Conservation (phyloP, 1,140 invertebrate species). For the Phenacoccus solenopsis region DNA sequence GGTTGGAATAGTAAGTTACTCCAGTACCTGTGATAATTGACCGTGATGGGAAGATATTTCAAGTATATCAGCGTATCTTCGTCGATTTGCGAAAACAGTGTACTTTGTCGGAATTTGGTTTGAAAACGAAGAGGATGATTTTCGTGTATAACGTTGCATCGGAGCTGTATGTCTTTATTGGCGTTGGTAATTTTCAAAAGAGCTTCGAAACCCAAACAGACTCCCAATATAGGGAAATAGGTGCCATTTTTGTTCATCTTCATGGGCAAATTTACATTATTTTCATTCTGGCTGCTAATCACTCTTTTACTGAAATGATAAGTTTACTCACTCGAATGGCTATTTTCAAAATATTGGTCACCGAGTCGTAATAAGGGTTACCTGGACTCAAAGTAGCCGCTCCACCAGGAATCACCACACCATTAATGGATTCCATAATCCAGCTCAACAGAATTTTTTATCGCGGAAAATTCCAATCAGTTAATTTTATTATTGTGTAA, state of each 20-base stretch:
- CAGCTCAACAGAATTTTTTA: too few species aligned
- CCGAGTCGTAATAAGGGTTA: slow-evolving; percentile 59
- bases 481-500: too few species aligned
- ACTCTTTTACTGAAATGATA: too few species aligned
- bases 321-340: slow-evolving; percentile 25
- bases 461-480: too few species aligned
- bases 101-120: slow-evolving; percentile 18
- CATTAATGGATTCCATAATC: slow-evolving; percentile 32
- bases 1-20: not conserved
- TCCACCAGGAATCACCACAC: slow-evolving; percentile 65
- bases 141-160: slow-evolving; percentile 19
- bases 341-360: slow-evolving; percentile 45
- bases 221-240: slow-evolving; percentile 75
- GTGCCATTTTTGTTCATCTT: slow-evolving; percentile 50
- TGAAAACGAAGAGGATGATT: slow-evolving; percentile 22
- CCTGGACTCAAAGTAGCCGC: slow-evolving; percentile 47
- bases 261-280: too few species aligned
- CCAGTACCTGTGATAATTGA: slow-evolving; percentile 23
- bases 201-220: slow-evolving; percentile 77
- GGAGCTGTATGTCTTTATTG: slow-evolving; percentile 17
- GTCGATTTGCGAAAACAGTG: not conserved
- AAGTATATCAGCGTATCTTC: not conserved
- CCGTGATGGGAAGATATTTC: slow-evolving; percentile 21
- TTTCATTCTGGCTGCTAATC: too few species aligned
- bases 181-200: slow-evolving; percentile 32